Conservation (phyloP, 2,888 invertebrate species). For the Asteroscopus sphinx region DNA sequence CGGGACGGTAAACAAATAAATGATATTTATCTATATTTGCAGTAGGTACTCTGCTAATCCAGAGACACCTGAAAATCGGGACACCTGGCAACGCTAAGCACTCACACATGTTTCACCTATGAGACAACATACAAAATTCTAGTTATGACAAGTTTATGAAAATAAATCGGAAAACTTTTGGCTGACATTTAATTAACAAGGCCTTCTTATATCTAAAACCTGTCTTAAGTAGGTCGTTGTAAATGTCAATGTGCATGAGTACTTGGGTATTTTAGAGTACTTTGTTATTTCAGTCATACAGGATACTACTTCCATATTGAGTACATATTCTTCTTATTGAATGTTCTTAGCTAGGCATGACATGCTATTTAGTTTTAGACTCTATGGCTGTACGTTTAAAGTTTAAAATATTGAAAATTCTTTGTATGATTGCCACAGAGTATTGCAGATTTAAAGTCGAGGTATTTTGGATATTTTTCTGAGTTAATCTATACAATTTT, state of each 20-base stretch:
- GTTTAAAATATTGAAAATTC: conserved; percentile 1
- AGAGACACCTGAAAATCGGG: no score
- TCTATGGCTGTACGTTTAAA: conserved; percentile 10
- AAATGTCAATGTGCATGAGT: conserved; percentile 52
- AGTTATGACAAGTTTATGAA: no score
- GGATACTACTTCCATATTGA: no score
- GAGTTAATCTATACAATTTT: conserved; percentile 5
- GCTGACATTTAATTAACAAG: no score
- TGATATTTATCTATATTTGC: no score
- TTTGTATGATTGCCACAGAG: neutral
- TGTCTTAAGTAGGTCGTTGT: conserved; percentile 40
- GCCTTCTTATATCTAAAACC: conserved; percentile 15
- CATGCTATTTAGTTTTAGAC: conserved; percentile 21
- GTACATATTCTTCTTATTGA: no score
- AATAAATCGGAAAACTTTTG: no score
- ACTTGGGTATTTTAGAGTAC: conserved; percentile 31
- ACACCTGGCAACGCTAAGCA: no score
- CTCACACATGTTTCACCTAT: no score
- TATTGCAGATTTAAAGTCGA: neutral
- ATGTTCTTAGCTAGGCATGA: conserved; percentile 26
- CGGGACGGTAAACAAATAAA: no score
- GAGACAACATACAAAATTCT: no score
- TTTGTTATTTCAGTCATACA: conserved; percentile 9
- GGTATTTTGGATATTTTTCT: conserved; percentile 28
- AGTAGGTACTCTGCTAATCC: no score